A percentile compares a stretch with the other conserved stretches of the same genome.
Conservation (phyloP, 2,113 vertebrate species). For the Fukomys damarensis region DNA sequence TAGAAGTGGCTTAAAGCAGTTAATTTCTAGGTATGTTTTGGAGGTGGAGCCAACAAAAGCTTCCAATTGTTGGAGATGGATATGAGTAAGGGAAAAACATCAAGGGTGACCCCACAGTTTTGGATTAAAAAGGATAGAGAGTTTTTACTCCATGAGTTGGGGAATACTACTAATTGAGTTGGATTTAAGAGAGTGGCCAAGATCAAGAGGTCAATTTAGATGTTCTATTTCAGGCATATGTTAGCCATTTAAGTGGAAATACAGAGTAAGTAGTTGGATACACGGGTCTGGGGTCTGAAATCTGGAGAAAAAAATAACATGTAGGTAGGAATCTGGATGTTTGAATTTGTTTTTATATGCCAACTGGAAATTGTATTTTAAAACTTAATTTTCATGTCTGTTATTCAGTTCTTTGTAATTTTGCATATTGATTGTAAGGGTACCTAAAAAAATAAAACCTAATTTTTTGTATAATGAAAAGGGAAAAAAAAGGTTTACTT, state of each 20-base stretch:
- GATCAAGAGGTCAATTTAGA: background rate
- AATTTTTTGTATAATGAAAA: background rate
- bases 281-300: background rate
- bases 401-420: background rate
- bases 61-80: background rate
- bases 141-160: background rate
- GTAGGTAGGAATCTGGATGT: background rate
- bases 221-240: background rate
- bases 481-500: background rate
- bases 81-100: background rate
- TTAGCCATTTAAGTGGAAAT: background rate
- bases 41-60: background rate
- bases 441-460: background rate
- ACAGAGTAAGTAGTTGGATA: background rate
- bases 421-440: conserved; percentile 26
- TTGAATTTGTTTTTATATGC: background rate
- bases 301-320: background rate
- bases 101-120: background rate
- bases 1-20: background rate
- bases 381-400: conserved; percentile 4
- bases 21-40: background rate
- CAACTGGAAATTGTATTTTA: background rate
- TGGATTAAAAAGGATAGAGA: background rate
- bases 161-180: background rate
- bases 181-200: background rate